A percentile compares a stretch with the other conserved stretches of the same genome.
These are phyloP conservation scores for Climacteris rufus DNA, from an alignment of 2,113 vertebrate species.

Conservation along the genomic window DNA sequence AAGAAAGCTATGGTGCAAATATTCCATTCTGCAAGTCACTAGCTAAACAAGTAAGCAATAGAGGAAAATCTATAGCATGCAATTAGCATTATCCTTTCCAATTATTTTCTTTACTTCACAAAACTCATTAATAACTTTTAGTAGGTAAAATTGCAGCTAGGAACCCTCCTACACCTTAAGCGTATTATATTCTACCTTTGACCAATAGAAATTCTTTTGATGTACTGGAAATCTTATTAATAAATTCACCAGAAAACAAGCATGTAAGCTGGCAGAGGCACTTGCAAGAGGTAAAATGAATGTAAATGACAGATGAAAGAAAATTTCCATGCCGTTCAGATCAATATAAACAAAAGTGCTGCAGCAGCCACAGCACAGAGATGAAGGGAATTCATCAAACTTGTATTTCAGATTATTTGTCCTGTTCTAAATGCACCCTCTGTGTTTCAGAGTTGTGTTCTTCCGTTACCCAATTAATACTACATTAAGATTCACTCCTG, in stretches of 20 bases:
- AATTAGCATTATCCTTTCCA: constrained; percentile 32
- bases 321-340: constrained; percentile 33
- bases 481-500: constrained; percentile 38
- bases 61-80: constrained; percentile 18
- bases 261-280: constrained; percentile 44
- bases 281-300: constrained; percentile 52
- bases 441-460: not conserved
- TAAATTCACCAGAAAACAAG: constrained; percentile 52
- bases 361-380: constrained; percentile 14
- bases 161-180: not conserved
- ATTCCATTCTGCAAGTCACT: constrained; percentile 3
- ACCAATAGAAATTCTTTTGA: constrained; percentile 44
- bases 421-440: constrained; percentile 39
- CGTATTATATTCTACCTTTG: not conserved
- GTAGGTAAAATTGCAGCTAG: constrained; percentile 20
- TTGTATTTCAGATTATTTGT: constrained; percentile 4
- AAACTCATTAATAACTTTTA: constrained; percentile 50
- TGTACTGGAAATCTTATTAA: constrained; percentile 47
- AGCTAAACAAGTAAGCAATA: constrained; percentile 23
- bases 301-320: constrained; percentile 62
- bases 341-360: constrained; percentile 44
- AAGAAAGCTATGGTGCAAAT: not conserved
- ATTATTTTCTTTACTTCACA: not conserved
- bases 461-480: constrained; percentile 29
- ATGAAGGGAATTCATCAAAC: constrained; percentile 40